Conservation (phyloP, 2,888 invertebrate species). For the Trilocha varians region DNA sequence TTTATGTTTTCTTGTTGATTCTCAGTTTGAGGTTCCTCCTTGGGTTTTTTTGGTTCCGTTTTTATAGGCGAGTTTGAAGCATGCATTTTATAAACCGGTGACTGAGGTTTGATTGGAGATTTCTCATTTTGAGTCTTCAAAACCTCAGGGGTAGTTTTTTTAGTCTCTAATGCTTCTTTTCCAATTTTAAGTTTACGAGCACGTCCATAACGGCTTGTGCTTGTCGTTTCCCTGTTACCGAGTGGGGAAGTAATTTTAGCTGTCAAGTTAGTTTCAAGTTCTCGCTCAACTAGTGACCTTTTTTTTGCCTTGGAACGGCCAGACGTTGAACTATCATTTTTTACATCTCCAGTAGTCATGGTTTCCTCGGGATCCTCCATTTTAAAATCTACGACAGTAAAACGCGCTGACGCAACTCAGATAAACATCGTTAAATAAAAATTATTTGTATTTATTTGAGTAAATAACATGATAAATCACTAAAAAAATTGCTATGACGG, state of each 20-base stretch:
- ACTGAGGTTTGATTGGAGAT: slow-evolving; percentile 32
- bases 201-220: slow-evolving; percentile 75
- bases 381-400: slow-evolving; percentile 17
- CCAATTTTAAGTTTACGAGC: slow-evolving; percentile 68
- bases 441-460: slow-evolving; percentile 18
- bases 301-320: slow-evolving; percentile 50
- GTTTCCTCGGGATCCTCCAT: slow-evolving; percentile 60
- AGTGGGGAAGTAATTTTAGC: slow-evolving; percentile 50
- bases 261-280: slow-evolving; percentile 59
- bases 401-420: slow-evolving; percentile 31
- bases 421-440: slow-evolving; percentile 27
- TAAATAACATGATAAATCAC: slow-evolving; percentile 17
- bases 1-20: slow-evolving; percentile 49
- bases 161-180: slow-evolving; percentile 46
- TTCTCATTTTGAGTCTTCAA: slow-evolving; percentile 33
- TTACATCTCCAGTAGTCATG: slow-evolving; percentile 39
- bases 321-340: slow-evolving; percentile 23
- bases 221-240: slow-evolving; percentile 30
- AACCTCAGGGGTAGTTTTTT: slow-evolving; percentile 36
- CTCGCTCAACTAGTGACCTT: slow-evolving; percentile 54
- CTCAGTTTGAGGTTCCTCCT: slow-evolving; percentile 44
- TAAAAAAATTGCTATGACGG: slow-evolving; percentile 26
- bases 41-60: slow-evolving; percentile 26
- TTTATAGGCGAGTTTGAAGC: slow-evolving; percentile 51
- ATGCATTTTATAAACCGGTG: slow-evolving; percentile 53